These are phyloP conservation scores for Nothura maculosa DNA, from an alignment of 2,797 vertebrate species.

Conservation along the genomic window DNA sequence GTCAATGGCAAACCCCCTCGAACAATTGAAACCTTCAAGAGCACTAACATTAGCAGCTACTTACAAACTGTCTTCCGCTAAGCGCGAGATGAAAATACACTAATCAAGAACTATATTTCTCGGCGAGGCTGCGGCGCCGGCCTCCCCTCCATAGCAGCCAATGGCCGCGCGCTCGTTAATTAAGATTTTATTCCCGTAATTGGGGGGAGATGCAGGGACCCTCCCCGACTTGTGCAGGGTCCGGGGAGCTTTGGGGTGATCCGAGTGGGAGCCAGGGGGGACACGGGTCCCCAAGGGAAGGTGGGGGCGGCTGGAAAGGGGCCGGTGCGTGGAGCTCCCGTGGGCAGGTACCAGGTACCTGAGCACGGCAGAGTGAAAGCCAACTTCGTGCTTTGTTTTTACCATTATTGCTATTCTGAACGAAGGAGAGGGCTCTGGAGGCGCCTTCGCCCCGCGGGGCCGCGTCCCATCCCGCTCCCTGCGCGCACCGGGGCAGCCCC, in stretches of 20 bases:
- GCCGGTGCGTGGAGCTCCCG: background rate
- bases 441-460: too few relatives aligned
- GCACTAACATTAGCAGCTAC: constrained; percentile 78
- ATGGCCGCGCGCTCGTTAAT: constrained; percentile 70
- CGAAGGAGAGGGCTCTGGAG: too few relatives aligned
- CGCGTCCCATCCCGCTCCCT: background rate
- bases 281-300: background rate
- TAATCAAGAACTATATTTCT: constrained; percentile 78
- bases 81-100: constrained; percentile 73
- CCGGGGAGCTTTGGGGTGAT: background rate
- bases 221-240: too few relatives aligned
- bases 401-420: too few relatives aligned
- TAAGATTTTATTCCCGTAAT: constrained; percentile 69
- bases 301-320: background rate
- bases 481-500: background rate
- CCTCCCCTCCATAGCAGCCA: constrained; percentile 18
- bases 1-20: constrained; percentile 83
- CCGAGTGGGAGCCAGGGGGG: background rate
- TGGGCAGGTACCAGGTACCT: fast-evolving
- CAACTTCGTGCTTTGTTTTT: background rate
- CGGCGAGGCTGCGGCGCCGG: constrained; percentile 17
- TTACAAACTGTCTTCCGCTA: constrained; percentile 73
- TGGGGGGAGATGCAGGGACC: constrained; percentile 11
- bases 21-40: constrained; percentile 81
- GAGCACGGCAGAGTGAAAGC: background rate